A percentile compares a stretch with the other conserved stretches of the same genome.
phyloP scores from a whole-genome alignment of 2,113 vertebrate genomes.

The Eurystomus gularis region DNA sequence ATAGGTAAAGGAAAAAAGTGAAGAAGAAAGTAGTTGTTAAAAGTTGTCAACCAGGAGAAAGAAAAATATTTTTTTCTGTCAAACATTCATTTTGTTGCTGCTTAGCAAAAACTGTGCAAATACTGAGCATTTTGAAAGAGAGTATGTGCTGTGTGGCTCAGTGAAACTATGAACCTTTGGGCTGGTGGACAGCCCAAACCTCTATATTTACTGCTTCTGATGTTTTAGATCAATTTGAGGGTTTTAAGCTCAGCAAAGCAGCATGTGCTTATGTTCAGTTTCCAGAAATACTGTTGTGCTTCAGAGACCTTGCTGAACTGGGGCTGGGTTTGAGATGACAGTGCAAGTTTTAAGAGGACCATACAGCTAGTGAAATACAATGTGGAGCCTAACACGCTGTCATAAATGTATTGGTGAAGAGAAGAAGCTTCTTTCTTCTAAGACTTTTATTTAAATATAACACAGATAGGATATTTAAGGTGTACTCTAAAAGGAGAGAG shows the following conservation, averaged over 20 bases:
- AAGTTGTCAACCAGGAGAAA: neutral
- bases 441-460: neutral
- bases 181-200: neutral
- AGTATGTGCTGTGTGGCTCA: neutral
- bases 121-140: neutral
- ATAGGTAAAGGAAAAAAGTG: neutral
- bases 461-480: neutral
- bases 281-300: rapidly evolving
- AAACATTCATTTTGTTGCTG: neutral
- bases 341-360: neutral
- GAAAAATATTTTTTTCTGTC: neutral
- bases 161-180: neutral
- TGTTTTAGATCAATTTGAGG: neutral
- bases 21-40: neutral
- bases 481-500: neutral
- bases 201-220: neutral
- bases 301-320: neutral
- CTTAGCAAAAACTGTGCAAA: neutral
- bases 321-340: neutral
- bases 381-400: neutral
- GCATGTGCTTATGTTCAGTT: neutral
- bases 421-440: neutral
- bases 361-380: neutral
- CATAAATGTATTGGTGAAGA: neutral
- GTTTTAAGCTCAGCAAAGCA: neutral